Evolutionary conservation across 2,797 vertebrate genomes (phyloP).

Genomic region (Aldrovandia affinis): DNA sequence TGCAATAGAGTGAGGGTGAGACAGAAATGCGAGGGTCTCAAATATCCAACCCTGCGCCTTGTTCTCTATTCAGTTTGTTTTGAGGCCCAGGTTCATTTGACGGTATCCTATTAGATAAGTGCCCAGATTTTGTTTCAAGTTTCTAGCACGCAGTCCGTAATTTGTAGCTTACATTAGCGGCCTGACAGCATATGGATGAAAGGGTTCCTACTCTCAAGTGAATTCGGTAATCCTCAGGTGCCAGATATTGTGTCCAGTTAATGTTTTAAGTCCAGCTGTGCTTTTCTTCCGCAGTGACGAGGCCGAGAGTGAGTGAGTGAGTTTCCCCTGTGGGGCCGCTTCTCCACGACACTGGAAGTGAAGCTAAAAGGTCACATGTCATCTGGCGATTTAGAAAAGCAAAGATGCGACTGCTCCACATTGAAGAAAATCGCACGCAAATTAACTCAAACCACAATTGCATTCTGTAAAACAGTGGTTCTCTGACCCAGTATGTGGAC

Average conservation of each 20-base stretch:
- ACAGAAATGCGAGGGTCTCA: background rate
- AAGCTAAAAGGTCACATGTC: constrained; percentile 46
- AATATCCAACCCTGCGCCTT: background rate
- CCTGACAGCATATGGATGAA: background rate
- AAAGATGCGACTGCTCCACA: constrained; percentile 49
- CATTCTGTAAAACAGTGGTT: too few relatives aligned
- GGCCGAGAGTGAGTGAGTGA: too few relatives aligned
- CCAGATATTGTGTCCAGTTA: background rate
- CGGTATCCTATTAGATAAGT: constrained; percentile 6
- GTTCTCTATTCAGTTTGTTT: background rate
- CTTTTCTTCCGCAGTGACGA: constrained; percentile 12
- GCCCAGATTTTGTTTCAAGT: background rate
- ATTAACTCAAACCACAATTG: background rate
- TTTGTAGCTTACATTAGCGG: background rate
- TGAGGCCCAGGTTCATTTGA: background rate
- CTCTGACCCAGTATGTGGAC: too few relatives aligned
- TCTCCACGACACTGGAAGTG: constrained; percentile 25
- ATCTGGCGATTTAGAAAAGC: constrained; percentile 14
- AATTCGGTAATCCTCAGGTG: background rate
- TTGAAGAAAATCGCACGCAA: constrained; percentile 36
- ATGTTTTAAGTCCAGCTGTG: background rate
- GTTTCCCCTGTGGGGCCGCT: too few relatives aligned
- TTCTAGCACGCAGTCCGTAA: background rate
- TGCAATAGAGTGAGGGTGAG: background rate
- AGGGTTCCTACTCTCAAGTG: constrained; percentile 1